Evolutionary conservation across 2,797 vertebrate genomes (phyloP), one percentile per base, ranked within the genome.

Genomic region (Hyperoplus immaculatus): DNA sequence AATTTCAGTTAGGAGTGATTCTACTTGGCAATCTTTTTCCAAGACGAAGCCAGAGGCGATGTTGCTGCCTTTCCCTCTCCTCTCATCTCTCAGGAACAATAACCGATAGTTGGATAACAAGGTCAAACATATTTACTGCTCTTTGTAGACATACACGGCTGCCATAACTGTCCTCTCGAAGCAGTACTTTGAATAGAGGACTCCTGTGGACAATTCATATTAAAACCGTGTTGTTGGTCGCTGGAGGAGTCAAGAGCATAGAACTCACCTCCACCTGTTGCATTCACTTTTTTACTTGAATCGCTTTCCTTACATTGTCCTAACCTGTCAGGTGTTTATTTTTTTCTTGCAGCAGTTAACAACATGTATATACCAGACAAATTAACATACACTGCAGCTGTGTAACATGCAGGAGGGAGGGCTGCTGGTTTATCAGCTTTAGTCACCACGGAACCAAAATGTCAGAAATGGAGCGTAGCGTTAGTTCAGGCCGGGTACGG

Each of bases 341-440:
- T 49, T 62, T 45, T 45, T 45, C 50, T 80, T 68, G 59, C 60
- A 50, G 29, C 29, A 29, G 29, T 29, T 29, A 78, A 63, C 21
- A 53, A 58, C 41, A 14, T 29, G 29, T 29, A 29, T 42, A 55
- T 39, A 67, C 72, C 38, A 64, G 11, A 50, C n/a, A 21, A 6
- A 46, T 49, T 15, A 41, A 41, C 53, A 71, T 54, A 51, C 43
- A 46, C 47, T 57, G 58, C 69, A 38, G 74, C 56, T 60, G 69
- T 46, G 11, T 79, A 41, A 54, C 57, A 36, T 53, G 41, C 50
- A 75, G 38, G 67, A 60, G 59, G 60, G 46, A 50, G 15, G 12
- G 71, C 43, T 21, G 71, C 74, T 78, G 77, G 70, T 86, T 76
- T 42, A 78, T 70, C 81, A 56, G 62, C 83, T 85, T 73, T 14